Evolutionary conservation across 2,888 invertebrate species (phyloP), one percentile per base, ranked within the genome.

Genomic region (Myopa testacea): DNA sequence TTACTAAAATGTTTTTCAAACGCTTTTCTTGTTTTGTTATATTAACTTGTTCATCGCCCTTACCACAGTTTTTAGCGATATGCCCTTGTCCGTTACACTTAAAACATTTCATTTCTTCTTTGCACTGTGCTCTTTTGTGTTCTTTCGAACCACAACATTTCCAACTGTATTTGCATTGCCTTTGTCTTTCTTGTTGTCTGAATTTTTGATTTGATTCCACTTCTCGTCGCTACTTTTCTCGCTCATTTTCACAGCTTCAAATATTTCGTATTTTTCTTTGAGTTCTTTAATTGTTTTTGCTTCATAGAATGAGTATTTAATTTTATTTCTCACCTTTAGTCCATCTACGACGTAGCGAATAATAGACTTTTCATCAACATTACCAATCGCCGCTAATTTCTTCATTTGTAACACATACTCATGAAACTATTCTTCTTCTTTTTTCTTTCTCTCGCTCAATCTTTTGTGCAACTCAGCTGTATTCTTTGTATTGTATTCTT

Each of bases 301-400:
- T 12, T 16, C 60, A n/a, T 79, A 78, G 34, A 81, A 50, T 12
- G 19, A 34, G 50, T 78, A 78, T 77, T 80, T 81, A 37, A 58
- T 45, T 62, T 76, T 72, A 40, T 37, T 76, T 75, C 69, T 79
- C 7, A 78, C 73, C 58, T 52, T 60, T 37, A 79, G 68, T 8
- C 79, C 81, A 37, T 81, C 74, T 4, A 76, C 78, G 10, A 81
- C 70, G 16, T 81, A 79, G 0, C 70, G 74, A 6, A 79, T 76
- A 38, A 78, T 72, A 8, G 76, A 78, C 14, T 62, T 75, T 19
- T 71, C 71, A 1, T 80, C 79, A 14, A 78, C 19, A 34, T 58
- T 37, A 7, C 79, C 78, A 19, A 77, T 16, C 4, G 77, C 50
- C 10, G 80, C 77, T 8, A 81, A 69, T 71, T 80, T 78, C 34